Evolutionary conservation across 1,140 invertebrate species (phyloP).

Genomic region (Ceratina calcarata): DNA sequence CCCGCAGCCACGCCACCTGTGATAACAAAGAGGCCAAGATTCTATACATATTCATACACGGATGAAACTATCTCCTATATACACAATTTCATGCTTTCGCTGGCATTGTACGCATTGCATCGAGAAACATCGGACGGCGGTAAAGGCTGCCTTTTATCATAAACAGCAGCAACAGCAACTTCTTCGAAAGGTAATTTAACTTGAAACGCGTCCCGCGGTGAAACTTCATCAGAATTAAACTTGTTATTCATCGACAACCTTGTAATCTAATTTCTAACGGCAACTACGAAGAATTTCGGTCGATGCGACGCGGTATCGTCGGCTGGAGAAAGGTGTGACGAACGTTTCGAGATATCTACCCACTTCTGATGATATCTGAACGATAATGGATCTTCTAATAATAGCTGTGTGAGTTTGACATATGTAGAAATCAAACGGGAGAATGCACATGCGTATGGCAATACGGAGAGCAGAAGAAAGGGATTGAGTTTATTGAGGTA

Average conservation of each 20-base stretch:
- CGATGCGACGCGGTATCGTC: background rate
- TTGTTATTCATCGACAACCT: conserved; percentile 20
- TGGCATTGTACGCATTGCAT: background rate
- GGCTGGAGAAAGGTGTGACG: background rate
- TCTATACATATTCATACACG: conserved; percentile 1
- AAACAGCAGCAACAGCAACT: background rate
- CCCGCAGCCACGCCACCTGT: conserved; percentile 83
- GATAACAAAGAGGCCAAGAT: conserved; percentile 50
- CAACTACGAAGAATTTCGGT: conserved; percentile 12
- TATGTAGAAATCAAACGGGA: too few relatives aligned
- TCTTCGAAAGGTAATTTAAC: conserved; percentile 17
- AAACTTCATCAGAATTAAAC: conserved; percentile 15
- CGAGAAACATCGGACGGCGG: background rate
- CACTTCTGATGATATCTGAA: background rate
- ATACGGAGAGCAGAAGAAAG: too few relatives aligned
- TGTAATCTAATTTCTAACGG: conserved; percentile 20
- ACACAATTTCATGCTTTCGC: too few relatives aligned
- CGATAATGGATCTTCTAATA: too few relatives aligned
- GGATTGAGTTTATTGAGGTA: too few relatives aligned
- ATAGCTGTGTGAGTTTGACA: too few relatives aligned
- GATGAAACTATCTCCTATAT: too few relatives aligned
- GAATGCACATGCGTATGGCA: too few relatives aligned
- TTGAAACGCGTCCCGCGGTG: background rate
- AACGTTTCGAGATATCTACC: background rate
- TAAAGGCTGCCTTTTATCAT: background rate